These are phyloP conservation scores for Drosophila lini DNA, from an alignment of 1,140 invertebrate genomes.

Conservation along the genomic window DNA sequence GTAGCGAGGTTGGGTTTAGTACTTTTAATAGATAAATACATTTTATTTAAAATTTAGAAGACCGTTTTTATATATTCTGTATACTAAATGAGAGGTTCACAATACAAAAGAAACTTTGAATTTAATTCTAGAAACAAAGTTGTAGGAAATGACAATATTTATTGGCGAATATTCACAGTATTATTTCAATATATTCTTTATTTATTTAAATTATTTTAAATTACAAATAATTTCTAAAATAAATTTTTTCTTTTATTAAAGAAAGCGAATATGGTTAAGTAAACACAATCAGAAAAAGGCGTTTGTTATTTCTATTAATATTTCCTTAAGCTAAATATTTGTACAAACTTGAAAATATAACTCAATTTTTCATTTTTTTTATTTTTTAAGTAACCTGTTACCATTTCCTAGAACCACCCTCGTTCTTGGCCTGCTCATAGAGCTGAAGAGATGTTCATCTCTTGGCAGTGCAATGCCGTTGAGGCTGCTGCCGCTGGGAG, in stretches of 20 bases:
- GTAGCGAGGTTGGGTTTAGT: slow-evolving; percentile 6
- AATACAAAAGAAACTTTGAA: no score
- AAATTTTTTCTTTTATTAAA: background rate
- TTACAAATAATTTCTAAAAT: no score
- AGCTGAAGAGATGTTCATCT: slow-evolving; percentile 66
- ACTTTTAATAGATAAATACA: no score
- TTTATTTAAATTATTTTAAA: no score
- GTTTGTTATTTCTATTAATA: background rate
- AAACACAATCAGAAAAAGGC: background rate
- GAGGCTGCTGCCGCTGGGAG: slow-evolving; percentile 20
- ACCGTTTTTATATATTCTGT: no score
- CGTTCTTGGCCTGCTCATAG: slow-evolving; percentile 38
- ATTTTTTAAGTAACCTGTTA: background rate
- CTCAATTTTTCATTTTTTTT: background rate
- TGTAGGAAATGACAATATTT: no score
- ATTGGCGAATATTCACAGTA: no score
- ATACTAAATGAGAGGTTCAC: no score
- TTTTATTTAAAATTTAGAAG: no score
- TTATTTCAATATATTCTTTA: no score
- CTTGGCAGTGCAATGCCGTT: slow-evolving; percentile 43
- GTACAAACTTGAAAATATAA: background rate
- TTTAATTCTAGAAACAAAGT: no score
- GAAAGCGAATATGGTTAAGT: background rate
- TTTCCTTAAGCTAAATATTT: background rate
- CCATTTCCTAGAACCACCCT: background rate